Evolutionary conservation across 2,888 invertebrate species (phyloP), one percentile per base, ranked within the genome.

Genomic region (Drosophila recens): DNA sequence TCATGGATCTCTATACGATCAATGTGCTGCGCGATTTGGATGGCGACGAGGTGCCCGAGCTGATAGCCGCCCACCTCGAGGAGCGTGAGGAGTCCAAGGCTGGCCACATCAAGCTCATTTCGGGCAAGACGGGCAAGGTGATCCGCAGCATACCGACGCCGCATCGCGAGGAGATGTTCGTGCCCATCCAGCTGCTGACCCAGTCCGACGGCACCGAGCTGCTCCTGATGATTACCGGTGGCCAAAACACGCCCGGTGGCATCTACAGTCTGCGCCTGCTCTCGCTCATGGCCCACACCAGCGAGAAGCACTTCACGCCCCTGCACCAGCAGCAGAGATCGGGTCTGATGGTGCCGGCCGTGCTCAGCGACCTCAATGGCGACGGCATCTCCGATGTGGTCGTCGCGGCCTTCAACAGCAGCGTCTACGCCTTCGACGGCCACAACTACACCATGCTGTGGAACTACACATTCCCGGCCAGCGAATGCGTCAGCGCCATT

Each of bases 401-500:
- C 4, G 94, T 95, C 40, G 94, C 96, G 0, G 94, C 95, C 85
- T 96, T 95, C 79, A 96, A 96, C 89, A 95, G 96, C 4, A 95
- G 95, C 0, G 93, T 97, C 9, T 93, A 95, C 64, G 96, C 96
- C 3, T 95, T 96, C 73, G 94, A 97, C 92, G 97, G 97, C 0
- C 91, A 93, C 34, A 95, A 94, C 10, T 95, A 95, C 75, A 90
- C 94, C 48, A 93, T 94, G 81, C 90, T 97, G n/a, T 97, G 97
- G 97, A 96, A 96, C 79, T 95, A 94, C 78, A 94, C 95, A 0
- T 93, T 96, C 69, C 94, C 95, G 1, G 90, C 91, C 9, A 92
- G 96, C 6, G 96, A 96, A 92, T 94, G 96, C 11, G 95, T 96
- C 82, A 96, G 96, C 83, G 94, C 96, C 54, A 96, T 97, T 43